phyloP scores from a whole-genome alignment of 2,797 vertebrate species.

The Mormyrops boulengeri region DNA sequence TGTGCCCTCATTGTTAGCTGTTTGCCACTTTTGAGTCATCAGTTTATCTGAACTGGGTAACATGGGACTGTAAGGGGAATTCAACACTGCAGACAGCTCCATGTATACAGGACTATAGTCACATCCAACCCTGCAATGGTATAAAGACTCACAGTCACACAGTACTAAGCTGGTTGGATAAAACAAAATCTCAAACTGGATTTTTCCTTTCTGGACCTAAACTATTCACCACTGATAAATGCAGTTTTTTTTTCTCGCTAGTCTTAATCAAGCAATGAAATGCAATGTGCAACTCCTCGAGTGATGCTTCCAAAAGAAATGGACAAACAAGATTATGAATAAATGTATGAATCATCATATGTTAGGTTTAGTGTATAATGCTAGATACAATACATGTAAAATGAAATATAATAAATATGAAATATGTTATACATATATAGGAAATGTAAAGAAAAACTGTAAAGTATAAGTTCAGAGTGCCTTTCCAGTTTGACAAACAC shows the following conservation, averaged over 20 bases:
- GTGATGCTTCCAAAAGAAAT: neutral
- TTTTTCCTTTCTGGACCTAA: neutral
- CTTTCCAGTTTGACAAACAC: neutral
- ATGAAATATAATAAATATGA: neutral
- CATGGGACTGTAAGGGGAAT: neutral
- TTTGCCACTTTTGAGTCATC: neutral
- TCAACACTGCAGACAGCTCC: neutral
- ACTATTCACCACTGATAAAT: neutral
- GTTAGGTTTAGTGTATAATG: neutral
- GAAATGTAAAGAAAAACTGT: neutral
- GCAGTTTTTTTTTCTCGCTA: neutral
- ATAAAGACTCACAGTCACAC: neutral
- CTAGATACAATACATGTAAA: neutral
- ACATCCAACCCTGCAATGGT: neutral
- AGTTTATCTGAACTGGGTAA: neutral
- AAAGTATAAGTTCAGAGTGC: neutral
- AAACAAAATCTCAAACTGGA: neutral
- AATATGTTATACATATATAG: neutral
- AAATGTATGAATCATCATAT: neutral
- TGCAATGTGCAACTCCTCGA: neutral
- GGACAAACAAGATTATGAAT: neutral
- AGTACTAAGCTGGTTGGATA: neutral
- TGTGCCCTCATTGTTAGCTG: neutral
- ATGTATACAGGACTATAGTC: neutral
- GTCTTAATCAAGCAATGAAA: neutral